Conservation (phyloP, 2,888 invertebrate species). For the Cerceris ruficornis region DNA sequence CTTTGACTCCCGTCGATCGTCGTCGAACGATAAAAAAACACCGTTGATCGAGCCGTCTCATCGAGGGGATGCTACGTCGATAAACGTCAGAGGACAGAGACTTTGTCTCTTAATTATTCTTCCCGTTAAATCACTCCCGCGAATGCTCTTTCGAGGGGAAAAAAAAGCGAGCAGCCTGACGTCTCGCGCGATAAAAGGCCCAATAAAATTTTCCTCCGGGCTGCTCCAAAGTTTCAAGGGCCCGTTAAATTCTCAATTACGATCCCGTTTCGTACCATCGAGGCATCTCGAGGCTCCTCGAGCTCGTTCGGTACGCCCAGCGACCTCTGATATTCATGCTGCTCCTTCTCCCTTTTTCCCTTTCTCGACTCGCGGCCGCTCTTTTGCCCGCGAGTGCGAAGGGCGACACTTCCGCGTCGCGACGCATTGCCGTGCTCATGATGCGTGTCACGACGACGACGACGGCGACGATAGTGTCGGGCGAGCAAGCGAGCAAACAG, state of each 20-base stretch:
- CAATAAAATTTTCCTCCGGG: neutral
- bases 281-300: constrained; percentile 23
- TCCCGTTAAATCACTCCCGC: neutral
- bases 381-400: constrained; percentile 72
- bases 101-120: neutral
- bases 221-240: constrained; percentile 20
- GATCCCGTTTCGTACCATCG: constrained; percentile 5
- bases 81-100: neutral
- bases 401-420: constrained; percentile 76
- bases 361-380: constrained; percentile 10
- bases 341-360: constrained; percentile 22
- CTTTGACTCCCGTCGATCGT: neutral
- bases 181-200: too few species aligned
- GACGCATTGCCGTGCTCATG: constrained; percentile 68
- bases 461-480: constrained; percentile 23
- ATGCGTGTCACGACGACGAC: constrained; percentile 63
- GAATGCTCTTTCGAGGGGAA: neutral
- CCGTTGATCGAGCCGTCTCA: neutral
- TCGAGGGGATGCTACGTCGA: constrained; percentile 1
- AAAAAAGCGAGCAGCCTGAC: too few species aligned
- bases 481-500: constrained; percentile 6
- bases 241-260: constrained; percentile 54
- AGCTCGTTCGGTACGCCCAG: constrained; percentile 23
- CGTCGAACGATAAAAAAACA: neutral
- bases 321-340: constrained; percentile 35